These are phyloP conservation scores for Drosophila formosana DNA, from an alignment of 2,888 invertebrate species.

Conservation along the genomic window DNA sequence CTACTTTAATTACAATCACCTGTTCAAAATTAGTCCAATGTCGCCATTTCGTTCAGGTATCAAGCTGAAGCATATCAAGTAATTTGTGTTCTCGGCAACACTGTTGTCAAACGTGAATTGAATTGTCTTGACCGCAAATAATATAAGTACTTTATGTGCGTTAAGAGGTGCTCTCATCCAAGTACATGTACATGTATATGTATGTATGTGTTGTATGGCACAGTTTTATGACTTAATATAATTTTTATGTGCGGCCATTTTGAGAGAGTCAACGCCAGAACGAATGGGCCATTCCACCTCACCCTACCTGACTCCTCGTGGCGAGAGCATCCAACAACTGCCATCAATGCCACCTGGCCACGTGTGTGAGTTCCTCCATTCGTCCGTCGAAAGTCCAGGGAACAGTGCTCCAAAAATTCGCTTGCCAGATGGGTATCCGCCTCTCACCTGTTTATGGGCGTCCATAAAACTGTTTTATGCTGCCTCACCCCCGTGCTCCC, in stretches of 20 bases:
- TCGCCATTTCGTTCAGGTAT: not conserved
- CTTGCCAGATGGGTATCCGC: slow-evolving; percentile 38
- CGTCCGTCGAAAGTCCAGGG: slow-evolving; percentile 12
- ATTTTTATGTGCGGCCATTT: slow-evolving; percentile 78
- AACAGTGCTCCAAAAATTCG: slow-evolving; percentile 38
- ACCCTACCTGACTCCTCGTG: not conserved
- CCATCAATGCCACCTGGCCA: slow-evolving; percentile 53
- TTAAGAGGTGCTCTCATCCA: slow-evolving; percentile 27
- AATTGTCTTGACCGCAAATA: slow-evolving; percentile 71
- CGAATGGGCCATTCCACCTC: slow-evolving; percentile 9
- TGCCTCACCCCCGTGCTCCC: not conserved
- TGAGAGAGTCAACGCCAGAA: slow-evolving; percentile 41
- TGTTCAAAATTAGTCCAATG: slow-evolving; percentile 8
- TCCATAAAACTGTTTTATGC: slow-evolving; percentile 73
- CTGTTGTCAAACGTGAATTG: slow-evolving; percentile 62
- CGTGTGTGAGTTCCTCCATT: slow-evolving; percentile 8
- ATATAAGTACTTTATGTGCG: slow-evolving; percentile 54
- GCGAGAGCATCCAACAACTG: slow-evolving; percentile 1
- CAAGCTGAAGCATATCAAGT: slow-evolving; percentile 19
- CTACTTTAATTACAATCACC: not conserved
- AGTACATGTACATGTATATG: not conserved
- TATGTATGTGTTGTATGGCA: slow-evolving; percentile 2
- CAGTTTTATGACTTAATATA: slow-evolving; percentile 77
- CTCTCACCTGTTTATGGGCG: slow-evolving; percentile 70
- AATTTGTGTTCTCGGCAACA: slow-evolving; percentile 18